phyloP scores from a whole-genome alignment of 2,113 vertebrate species.

The Alligator mississippiensis region DNA sequence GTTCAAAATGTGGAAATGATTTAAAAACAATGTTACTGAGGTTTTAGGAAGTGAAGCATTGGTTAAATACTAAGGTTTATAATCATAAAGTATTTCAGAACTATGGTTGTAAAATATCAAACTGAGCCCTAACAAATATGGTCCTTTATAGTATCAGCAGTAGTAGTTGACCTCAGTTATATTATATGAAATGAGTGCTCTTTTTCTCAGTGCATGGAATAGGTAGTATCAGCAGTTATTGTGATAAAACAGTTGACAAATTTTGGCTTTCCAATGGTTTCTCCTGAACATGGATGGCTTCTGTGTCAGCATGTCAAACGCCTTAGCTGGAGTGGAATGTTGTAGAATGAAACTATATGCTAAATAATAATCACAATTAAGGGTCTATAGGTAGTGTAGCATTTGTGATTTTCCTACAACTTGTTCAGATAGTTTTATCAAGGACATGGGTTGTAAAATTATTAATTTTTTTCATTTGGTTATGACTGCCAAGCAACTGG shows the following conservation, averaged over 20 bases:
- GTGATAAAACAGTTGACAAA: rapidly evolving
- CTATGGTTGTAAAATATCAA: background rate
- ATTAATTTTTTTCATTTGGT: background rate
- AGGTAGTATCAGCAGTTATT: background rate
- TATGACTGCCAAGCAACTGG: background rate
- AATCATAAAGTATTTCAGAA: background rate
- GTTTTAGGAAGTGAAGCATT: background rate
- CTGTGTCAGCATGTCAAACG: background rate
- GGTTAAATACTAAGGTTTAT: background rate
- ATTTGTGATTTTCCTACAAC: no score
- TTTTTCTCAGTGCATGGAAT: background rate
- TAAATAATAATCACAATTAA: background rate
- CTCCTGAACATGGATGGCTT: background rate
- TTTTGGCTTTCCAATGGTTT: background rate
- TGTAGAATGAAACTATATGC: background rate
- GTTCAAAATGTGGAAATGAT: background rate
- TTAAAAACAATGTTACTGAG: background rate
- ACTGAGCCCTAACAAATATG: background rate
- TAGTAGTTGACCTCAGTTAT: background rate
- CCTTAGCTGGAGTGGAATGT: background rate
- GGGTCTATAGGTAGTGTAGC: background rate
- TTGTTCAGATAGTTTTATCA: background rate
- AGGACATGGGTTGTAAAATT: background rate
- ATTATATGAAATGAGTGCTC: background rate
- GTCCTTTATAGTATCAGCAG: background rate